These are phyloP conservation scores for Periophthalmus magnuspinnatus DNA, from an alignment of 2,797 vertebrate species.

Conservation along the genomic window DNA sequence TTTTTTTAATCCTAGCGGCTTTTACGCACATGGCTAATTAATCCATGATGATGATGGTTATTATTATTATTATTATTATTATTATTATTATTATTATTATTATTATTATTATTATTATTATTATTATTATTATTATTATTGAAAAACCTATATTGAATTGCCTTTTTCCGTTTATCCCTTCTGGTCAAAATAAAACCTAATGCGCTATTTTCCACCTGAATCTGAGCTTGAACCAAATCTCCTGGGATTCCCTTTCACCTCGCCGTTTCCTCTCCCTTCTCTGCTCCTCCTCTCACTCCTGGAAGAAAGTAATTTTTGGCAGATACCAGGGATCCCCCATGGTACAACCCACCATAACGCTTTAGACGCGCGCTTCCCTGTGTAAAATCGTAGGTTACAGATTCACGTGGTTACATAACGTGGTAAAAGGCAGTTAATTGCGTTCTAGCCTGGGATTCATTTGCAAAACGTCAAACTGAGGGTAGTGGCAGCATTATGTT, in stretches of 20 bases:
- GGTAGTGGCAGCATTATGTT: background rate
- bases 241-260: slow-evolving; percentile 57
- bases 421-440: slow-evolving; percentile 3
- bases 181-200: slow-evolving; percentile 63
- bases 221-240: slow-evolving; percentile 61
- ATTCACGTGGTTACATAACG: slow-evolving; percentile 9
- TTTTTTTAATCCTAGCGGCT: slow-evolving; percentile 69
- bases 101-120: no score
- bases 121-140: slow-evolving; percentile 7
- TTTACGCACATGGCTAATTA: slow-evolving; percentile 47
- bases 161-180: slow-evolving; percentile 44
- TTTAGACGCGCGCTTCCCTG: slow-evolving; percentile 25
- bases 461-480: background rate
- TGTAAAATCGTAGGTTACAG: slow-evolving; percentile 22
- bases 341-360: slow-evolving; percentile 46
- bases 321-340: slow-evolving; percentile 32
- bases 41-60: slow-evolving; percentile 16
- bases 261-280: slow-evolving; percentile 26
- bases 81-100: background rate
- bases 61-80: slow-evolving; percentile 15
- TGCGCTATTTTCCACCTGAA: slow-evolving; percentile 69
- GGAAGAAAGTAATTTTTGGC: slow-evolving; percentile 46
- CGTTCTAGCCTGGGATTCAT: background rate
- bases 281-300: slow-evolving; percentile 22
- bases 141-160: no score